A percentile compares a stretch with the other conserved stretches of the same genome.
Evolutionary conservation across 2,113 vertebrate genomes (phyloP).

Genomic region (Pyrgilauda ruficollis): DNA sequence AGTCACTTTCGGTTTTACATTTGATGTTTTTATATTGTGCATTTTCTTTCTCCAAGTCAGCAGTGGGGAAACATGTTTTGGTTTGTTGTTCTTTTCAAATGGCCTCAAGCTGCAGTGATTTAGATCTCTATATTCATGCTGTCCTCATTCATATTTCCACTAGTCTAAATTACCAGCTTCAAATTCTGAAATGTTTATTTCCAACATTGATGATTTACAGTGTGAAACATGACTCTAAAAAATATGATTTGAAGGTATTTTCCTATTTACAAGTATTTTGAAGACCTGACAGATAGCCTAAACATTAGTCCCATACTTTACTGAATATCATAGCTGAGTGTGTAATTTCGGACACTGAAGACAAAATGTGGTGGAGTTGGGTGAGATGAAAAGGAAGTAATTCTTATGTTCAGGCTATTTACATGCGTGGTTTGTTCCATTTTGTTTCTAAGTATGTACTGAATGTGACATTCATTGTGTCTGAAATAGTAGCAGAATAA

Average conservation of each 20-base stretch:
- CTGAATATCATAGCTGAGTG: neutral
- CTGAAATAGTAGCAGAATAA: slow-evolving; percentile 31
- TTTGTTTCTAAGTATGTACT: neutral
- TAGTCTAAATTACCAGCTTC: neutral
- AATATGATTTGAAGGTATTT: neutral
- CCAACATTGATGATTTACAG: neutral
- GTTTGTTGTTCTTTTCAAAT: neutral
- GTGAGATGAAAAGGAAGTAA: neutral
- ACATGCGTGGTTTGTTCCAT: neutral
- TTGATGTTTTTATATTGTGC: neutral
- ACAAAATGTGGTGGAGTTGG: neutral
- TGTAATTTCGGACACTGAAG: slow-evolving; percentile 32
- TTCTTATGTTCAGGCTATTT: neutral
- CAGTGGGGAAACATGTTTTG: neutral
- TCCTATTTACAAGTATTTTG: neutral
- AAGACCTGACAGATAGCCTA: neutral
- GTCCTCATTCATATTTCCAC: neutral
- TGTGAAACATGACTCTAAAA: neutral
- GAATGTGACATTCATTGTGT: neutral
- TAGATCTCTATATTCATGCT: neutral
- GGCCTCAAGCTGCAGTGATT: neutral
- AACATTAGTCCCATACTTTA: neutral
- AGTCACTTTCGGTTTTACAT: neutral
- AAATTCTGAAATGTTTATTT: neutral
- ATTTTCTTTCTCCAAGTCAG: neutral